Evolutionary conservation across 2,113 vertebrate genomes (phyloP).

Genomic region (Pedionomus torquatus): DNA sequence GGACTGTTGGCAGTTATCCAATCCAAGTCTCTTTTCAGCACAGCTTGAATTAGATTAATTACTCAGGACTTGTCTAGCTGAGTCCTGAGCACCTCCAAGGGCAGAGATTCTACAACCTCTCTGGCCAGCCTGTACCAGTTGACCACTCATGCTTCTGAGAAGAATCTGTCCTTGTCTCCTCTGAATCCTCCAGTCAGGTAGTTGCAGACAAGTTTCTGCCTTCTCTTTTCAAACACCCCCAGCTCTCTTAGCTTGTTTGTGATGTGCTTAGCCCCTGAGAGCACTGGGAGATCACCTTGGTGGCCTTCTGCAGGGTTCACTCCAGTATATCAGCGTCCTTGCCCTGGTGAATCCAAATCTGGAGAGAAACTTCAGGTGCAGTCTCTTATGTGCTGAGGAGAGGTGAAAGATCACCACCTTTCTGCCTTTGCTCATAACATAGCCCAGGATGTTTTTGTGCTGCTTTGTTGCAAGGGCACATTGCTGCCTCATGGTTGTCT

Average conservation of each 20-base stretch:
- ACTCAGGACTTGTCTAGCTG: background rate
- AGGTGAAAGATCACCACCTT: background rate
- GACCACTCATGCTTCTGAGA: background rate
- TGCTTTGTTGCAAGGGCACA: background rate
- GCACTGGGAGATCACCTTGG: too few species aligned
- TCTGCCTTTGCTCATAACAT: background rate
- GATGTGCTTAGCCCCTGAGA: background rate
- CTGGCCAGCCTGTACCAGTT: background rate
- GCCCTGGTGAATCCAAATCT: background rate
- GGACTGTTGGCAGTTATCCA: background rate
- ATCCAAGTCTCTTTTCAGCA: background rate
- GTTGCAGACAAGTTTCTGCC: background rate
- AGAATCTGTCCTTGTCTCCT: background rate
- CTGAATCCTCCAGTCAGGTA: background rate
- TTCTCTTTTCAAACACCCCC: background rate
- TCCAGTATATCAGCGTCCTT: background rate
- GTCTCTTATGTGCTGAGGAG: background rate
- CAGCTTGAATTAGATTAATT: background rate
- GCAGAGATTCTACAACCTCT: background rate
- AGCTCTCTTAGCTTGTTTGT: background rate
- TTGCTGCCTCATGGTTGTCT: background rate
- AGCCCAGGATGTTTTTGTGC: background rate
- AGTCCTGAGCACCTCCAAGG: background rate
- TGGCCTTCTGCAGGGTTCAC: background rate
- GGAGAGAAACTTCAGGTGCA: background rate